phyloP scores from a whole-genome alignment of 2,888 invertebrate genomes.

The Drosophila peninsularis region DNA sequence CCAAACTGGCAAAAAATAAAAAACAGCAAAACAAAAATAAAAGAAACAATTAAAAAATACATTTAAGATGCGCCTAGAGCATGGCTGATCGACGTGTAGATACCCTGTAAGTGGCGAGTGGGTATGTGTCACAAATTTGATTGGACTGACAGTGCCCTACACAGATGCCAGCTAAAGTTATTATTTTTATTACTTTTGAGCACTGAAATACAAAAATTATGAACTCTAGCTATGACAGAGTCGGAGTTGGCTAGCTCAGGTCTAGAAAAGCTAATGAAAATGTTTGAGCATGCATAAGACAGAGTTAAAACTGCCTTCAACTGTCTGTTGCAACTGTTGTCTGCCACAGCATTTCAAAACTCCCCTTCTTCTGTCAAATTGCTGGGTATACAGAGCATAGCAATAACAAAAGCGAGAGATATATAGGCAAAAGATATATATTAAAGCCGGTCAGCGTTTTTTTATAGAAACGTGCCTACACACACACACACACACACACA shows the following conservation, averaged over 20 bases:
- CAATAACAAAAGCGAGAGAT: neutral
- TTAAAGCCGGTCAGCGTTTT: conserved; percentile 59
- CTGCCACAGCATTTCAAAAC: neutral
- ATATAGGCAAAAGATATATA: conserved; percentile 6
- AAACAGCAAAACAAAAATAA: neutral
- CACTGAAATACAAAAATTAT: too few relatives aligned
- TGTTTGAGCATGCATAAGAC: too few relatives aligned
- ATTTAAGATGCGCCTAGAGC: neutral
- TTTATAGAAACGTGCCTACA: conserved; percentile 27
- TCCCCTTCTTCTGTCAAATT: neutral
- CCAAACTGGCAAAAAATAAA: conserved; percentile 49
- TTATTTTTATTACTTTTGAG: too few relatives aligned
- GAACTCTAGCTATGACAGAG: too few relatives aligned
- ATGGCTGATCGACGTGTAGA: neutral
- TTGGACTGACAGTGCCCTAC: too few relatives aligned
- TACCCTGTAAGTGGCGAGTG: conserved; percentile 6
- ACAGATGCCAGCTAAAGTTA: too few relatives aligned
- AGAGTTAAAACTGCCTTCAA: neutral
- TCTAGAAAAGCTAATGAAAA: too few relatives aligned
- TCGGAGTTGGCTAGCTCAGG: too few relatives aligned
- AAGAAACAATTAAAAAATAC: neutral
- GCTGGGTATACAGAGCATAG: conserved; percentile 16
- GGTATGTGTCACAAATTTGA: too few relatives aligned
- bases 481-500: conserved; percentile 2
- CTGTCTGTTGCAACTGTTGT: too few relatives aligned